Evolutionary conservation across 2,888 invertebrate species (phyloP).

Genomic region (Folsomia manolachei): DNA sequence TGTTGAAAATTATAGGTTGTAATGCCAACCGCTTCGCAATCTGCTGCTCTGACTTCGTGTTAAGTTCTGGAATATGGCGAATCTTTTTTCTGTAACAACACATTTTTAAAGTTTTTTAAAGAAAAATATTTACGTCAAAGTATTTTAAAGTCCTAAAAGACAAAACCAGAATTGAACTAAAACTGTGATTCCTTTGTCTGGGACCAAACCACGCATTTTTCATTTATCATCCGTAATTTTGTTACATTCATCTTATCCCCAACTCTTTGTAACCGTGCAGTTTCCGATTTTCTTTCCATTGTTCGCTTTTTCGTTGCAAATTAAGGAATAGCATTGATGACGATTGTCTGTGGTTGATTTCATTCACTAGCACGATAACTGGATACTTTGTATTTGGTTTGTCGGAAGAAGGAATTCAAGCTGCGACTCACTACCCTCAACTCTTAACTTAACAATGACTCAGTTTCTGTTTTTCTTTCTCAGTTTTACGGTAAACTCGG

Average conservation of each 20-base stretch:
- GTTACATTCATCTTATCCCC: background rate
- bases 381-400: background rate
- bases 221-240: background rate
- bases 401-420: background rate
- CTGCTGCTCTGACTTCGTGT: too few relatives aligned
- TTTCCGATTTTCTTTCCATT: background rate
- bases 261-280: background rate
- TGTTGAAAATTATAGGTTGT: background rate
- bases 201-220: background rate
- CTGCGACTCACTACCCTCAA: background rate
- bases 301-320: background rate
- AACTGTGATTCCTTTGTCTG: background rate
- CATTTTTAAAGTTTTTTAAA: too few relatives aligned
- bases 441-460: conserved; percentile 2
- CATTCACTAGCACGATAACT: background rate
- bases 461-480: background rate
- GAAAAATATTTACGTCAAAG: too few relatives aligned
- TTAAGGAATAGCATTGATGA: background rate
- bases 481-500: conserved; percentile 4
- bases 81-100: background rate
- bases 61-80: background rate
- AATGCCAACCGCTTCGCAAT: too few relatives aligned
- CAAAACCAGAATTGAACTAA: background rate
- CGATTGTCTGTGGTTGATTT: background rate
- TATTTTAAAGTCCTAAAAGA: too few relatives aligned